Conservation (phyloP, 2,888 invertebrate genomes). For the Acanthosepion esculentum region DNA sequence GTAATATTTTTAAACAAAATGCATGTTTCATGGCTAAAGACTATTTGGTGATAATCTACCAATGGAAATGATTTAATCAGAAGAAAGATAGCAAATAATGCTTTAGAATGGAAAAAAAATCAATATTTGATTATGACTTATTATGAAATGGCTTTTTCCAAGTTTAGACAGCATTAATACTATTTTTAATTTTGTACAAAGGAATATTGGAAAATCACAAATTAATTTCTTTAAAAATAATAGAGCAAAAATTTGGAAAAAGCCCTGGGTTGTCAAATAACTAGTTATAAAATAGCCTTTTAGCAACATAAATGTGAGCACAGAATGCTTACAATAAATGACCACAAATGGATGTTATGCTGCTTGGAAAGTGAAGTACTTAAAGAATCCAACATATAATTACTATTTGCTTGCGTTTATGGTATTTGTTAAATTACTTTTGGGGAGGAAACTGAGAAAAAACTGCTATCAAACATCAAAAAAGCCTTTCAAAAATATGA, state of each 20-base stretch:
- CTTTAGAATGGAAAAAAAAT: neutral
- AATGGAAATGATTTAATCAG: neutral
- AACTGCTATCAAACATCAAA: neutral
- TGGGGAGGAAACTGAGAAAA: neutral
- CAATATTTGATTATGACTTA: neutral
- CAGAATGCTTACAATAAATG: neutral
- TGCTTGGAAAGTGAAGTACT: neutral
- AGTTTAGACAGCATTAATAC: neutral
- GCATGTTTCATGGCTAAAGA: neutral
- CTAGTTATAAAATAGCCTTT: too few species aligned
- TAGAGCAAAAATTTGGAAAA: neutral
- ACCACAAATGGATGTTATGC: neutral
- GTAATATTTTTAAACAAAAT: neutral
- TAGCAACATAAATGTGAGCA: neutral
- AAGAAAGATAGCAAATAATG: neutral
- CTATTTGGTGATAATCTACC: neutral
- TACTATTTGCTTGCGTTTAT: too few species aligned
- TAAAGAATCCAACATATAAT: neutral
- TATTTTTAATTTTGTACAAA: neutral
- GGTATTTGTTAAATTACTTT: neutral
- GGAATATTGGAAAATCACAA: neutral
- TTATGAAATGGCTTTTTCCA: neutral
- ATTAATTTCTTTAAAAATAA: neutral
- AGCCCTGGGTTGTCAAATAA: too few species aligned
- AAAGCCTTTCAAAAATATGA: neutral